Conservation (phyloP, 2,888 invertebrate genomes). For the Monopis laevigella region DNA sequence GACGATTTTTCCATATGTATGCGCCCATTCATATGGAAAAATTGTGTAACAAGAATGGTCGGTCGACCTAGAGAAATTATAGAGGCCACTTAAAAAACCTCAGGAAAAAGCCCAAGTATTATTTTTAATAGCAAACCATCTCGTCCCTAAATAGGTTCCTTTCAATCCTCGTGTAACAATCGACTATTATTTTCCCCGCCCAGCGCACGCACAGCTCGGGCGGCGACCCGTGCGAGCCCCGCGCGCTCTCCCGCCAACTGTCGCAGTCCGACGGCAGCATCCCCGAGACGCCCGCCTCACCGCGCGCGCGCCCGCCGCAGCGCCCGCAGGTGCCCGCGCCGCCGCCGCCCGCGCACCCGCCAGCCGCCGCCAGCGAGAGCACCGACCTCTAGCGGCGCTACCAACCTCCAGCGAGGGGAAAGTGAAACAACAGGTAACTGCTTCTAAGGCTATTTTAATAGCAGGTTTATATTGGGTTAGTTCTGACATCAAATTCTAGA, state of each 20-base stretch:
- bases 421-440: constrained; percentile 5
- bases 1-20: too few relatives aligned
- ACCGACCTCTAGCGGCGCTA: constrained; percentile 49
- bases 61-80: too few relatives aligned
- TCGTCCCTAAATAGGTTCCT: too few relatives aligned
- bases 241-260: constrained; percentile 49
- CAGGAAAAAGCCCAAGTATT: too few relatives aligned
- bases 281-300: constrained; percentile 53
- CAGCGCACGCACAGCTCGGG: constrained; percentile 59
- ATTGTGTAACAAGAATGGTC: too few relatives aligned
- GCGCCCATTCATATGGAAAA: too few relatives aligned
- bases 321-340: constrained; percentile 26
- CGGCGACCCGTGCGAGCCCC: constrained; percentile 44
- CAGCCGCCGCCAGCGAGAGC: constrained; percentile 26
- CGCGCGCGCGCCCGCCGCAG: constrained; percentile 36
- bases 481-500: too few relatives aligned
- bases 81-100: too few relatives aligned
- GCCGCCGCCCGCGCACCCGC: constrained; percentile 32
- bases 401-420: too few relatives aligned
- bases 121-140: too few relatives aligned
- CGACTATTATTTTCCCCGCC: too few relatives aligned
- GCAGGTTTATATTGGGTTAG: not conserved
- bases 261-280: constrained; percentile 71
- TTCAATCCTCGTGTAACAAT: too few relatives aligned
- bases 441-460: constrained; percentile 1